Evolutionary conservation across 2,797 vertebrate genomes (phyloP).

Genomic region (Anguilla anguilla): DNA sequence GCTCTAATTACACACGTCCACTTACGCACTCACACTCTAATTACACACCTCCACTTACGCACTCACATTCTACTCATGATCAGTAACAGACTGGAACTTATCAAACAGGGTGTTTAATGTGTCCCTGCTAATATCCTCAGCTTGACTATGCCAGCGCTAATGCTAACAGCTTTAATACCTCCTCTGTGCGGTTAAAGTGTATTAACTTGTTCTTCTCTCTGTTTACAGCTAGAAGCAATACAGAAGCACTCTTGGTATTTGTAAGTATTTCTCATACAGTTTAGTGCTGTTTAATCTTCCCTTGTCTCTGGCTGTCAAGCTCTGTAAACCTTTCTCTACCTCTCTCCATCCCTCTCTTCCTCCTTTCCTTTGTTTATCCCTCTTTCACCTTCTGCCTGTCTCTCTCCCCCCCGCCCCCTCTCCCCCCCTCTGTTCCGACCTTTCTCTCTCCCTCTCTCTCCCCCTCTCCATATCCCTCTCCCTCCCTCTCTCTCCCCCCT

Average conservation of each 20-base stretch:
- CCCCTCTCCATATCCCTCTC: background rate
- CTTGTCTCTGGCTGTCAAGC: background rate
- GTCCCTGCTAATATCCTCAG: background rate
- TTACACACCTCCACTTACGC: background rate
- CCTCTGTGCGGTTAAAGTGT: background rate
- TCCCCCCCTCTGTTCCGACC: background rate
- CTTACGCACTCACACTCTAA: too few species aligned
- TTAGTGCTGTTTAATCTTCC: background rate
- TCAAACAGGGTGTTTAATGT: too few species aligned
- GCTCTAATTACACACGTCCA: background rate
- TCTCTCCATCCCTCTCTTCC: background rate
- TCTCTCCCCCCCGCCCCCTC: too few species aligned
- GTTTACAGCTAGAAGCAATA: conserved; percentile 85
- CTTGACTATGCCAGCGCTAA: background rate
- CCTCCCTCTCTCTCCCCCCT: background rate
- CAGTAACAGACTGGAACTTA: too few species aligned
- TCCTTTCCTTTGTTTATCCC: background rate
- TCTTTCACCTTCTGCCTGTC: too few species aligned
- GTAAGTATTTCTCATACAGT: conserved; percentile 72
- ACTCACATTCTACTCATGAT: background rate
- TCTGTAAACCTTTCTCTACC: background rate
- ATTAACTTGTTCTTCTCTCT: conserved; percentile 25
- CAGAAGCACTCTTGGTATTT: conserved; percentile 91
- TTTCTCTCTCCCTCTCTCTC: background rate
- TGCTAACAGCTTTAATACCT: background rate